Percentiles rank a stretch among this genome's conserved stretches.
Conservation (phyloP, 2,888 invertebrate genomes). For the Drosophila maculinotata region DNA sequence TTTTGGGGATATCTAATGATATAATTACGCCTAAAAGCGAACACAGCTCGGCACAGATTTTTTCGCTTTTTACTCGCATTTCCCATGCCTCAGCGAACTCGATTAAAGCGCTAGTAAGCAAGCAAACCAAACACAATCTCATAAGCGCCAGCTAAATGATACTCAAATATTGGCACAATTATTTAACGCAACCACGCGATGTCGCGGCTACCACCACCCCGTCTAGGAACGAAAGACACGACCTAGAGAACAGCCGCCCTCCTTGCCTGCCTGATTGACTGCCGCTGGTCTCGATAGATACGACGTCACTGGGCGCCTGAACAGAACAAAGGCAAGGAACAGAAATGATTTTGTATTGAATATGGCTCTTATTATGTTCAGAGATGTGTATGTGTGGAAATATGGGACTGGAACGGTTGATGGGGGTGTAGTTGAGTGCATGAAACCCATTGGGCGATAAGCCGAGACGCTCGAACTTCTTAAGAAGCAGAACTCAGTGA, state of each 20-base stretch:
- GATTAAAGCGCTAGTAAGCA: neutral
- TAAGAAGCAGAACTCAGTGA: neutral
- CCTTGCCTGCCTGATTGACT: constrained; percentile 19
- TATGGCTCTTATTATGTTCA: neutral
- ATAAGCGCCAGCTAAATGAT: constrained; percentile 45
- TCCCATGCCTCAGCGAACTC: constrained; percentile 4
- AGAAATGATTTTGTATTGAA: constrained; percentile 12
- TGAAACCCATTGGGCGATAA: constrained; percentile 10
- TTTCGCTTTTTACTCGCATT: constrained; percentile 12
- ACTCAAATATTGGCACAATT: constrained; percentile 79
- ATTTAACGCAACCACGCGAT: constrained; percentile 78
- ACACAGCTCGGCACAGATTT: constrained; percentile 16
- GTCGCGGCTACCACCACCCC: constrained; percentile 39
- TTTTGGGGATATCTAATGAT: constrained; percentile 21
- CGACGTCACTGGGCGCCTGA: neutral
- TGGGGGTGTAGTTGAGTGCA: constrained; percentile 3
- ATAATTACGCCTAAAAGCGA: constrained; percentile 28
- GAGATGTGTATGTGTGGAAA: neutral
- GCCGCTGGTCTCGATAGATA: constrained; percentile 19
- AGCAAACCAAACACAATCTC: neutral
- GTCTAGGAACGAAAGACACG: constrained; percentile 17
- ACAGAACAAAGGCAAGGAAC: constrained; percentile 1
- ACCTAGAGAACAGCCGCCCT: constrained; percentile 15
- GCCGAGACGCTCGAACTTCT: constrained; percentile 9
- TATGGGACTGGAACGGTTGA: neutral